Base-by-base conservation (phyloP, 2,797 vertebrate species). In the Sebastes taczanowskii region DNA sequence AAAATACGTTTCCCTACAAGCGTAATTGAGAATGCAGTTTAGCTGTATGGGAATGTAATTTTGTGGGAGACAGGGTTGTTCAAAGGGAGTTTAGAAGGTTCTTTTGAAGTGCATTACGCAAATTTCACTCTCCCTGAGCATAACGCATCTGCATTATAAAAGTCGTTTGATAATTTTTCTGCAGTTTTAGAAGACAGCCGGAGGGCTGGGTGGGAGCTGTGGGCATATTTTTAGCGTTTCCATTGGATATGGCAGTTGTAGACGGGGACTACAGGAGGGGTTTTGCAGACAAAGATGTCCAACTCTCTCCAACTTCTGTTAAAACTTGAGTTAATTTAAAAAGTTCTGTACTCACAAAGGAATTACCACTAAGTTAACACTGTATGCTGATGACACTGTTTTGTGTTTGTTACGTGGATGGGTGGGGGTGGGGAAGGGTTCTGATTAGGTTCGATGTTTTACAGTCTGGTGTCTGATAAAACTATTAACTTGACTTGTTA, bases 331-430 rank as follows among this genome's bases (percentile, higher is more conserved):
- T 90, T 88, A 13, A 87, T 79, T 87, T 68, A 64, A 71, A 68
- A 83, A 71, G 62, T 77, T 49, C 64, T 79, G 84, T 67, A 83
- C 71, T 89, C 75, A 79, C 67, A 76, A 82, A 90, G 72, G 70
- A 91, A 67, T 82, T 49, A 85, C 89, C 90, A 91, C 90, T 83
- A 63, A 86, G 84, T 92, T 91, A 77, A 92, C 87, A 92, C 91
- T 93, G 91, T 93, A 91, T 83, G 88, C 86, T 84, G 89, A 92
- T 83, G 87, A 93, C 86, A 90, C 86, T 89, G 91, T 91, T 92
- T 81, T 90, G 84, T 92, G 86, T 93, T 90, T 91, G 85, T 91
- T 84, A 75, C 18, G 35, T 82, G 83, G 81, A 78, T 1, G 83
- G 84, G 90, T 58, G 82, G 79, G 80, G 80, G 77, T 14, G 56